Evolutionary conservation across 2,113 vertebrate genomes (phyloP).

Genomic region (Arothron firmamentum): DNA sequence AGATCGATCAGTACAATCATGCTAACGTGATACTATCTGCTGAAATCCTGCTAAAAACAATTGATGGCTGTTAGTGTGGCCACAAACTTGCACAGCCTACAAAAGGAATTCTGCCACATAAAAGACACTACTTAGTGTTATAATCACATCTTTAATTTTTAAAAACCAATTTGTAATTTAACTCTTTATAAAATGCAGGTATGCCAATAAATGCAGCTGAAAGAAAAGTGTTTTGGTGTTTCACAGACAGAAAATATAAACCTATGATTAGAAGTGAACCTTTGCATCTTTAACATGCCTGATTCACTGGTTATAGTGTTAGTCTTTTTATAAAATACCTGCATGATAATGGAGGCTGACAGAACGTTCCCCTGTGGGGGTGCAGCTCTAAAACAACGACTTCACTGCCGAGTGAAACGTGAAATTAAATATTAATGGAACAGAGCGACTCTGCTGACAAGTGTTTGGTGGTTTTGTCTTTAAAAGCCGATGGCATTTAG

Average conservation of each 20-base stretch:
- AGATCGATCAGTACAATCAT: too few relatives aligned
- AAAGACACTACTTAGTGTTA: constrained; percentile 13
- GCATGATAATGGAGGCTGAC: constrained; percentile 3
- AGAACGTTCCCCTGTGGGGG: not conserved
- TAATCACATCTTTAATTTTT: constrained; percentile 3
- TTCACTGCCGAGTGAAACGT: constrained; percentile 14
- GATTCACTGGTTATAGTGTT: constrained; percentile 16
- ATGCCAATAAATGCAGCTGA: not conserved
- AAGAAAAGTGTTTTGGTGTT: not conserved
- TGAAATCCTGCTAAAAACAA: constrained; percentile 6
- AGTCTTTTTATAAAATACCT: constrained; percentile 5
- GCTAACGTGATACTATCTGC: not conserved
- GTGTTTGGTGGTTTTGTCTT: not conserved
- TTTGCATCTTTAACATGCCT: constrained; percentile 1
- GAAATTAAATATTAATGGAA: not conserved
- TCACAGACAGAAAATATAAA: constrained; percentile 11
- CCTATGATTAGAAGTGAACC: not conserved
- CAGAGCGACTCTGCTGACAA: not conserved
- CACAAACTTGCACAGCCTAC: too few relatives aligned
- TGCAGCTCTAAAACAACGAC: constrained; percentile 24
- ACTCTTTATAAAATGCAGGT: too few relatives aligned
- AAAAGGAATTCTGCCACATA: constrained; percentile 41
- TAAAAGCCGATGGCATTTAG: constrained; percentile 10
- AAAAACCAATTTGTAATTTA: not conserved
- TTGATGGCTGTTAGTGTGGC: constrained; percentile 47